Percentiles rank a stretch among this genome's conserved stretches.
Conservation (phyloP, 2,797 vertebrate species). For the Anomalospiza imberbis region DNA sequence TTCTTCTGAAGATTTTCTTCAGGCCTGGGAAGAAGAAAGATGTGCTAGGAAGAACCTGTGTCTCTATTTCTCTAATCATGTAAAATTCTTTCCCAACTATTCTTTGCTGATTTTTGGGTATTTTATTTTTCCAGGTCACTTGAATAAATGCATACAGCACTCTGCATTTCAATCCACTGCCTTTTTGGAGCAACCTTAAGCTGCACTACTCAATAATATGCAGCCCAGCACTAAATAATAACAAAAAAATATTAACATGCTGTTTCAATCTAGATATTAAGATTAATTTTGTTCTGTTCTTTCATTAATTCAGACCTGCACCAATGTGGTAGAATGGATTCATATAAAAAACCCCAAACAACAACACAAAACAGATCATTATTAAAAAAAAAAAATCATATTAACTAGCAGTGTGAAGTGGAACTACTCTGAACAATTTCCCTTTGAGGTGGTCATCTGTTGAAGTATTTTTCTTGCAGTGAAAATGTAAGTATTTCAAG, state of each 20-base stretch:
- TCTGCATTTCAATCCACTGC: not conserved
- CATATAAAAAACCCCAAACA: not conserved
- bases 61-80: not conserved
- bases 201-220: not conserved
- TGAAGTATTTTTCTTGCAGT: not conserved
- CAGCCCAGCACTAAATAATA: not conserved
- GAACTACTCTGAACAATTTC: not conserved
- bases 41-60: not conserved
- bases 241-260: not conserved
- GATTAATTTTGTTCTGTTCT: not conserved
- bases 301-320: not conserved
- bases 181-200: not conserved
- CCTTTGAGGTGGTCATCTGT: not conserved
- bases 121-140: not conserved
- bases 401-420: not conserved
- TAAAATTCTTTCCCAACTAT: not conserved
- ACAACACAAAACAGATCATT: not conserved
- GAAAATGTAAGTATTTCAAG: not conserved
- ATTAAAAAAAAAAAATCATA: not conserved
- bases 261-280: not conserved
- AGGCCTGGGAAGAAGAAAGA: not conserved
- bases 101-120: not conserved
- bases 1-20: not conserved
- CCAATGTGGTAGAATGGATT: not conserved
- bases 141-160: not conserved